A percentile compares a stretch with the other conserved stretches of the same genome.
phyloP scores from a whole-genome alignment of 2,113 vertebrate species.

The Misgurnus mizolepis region DNA sequence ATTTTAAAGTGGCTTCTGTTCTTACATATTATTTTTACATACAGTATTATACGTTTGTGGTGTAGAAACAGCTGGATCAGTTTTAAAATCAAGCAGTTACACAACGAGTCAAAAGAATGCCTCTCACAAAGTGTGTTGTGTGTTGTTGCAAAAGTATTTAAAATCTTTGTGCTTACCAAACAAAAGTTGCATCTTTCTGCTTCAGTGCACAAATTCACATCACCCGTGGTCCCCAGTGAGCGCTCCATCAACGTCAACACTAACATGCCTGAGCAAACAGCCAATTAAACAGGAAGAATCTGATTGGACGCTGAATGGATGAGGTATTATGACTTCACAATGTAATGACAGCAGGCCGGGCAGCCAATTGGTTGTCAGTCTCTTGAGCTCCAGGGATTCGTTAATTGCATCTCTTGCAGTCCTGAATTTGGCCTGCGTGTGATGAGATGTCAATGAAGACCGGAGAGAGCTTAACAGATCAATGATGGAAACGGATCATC shows the following conservation, averaged over 20 bases:
- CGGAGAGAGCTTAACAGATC: slow-evolving; percentile 68
- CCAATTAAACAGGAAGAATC: slow-evolving; percentile 70
- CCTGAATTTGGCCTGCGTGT: slow-evolving; percentile 57
- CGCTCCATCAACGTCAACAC: slow-evolving; percentile 64
- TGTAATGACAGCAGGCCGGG: slow-evolving; percentile 61
- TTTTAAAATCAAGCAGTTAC: too few relatives aligned
- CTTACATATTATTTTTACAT: too few relatives aligned
- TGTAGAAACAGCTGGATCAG: too few relatives aligned
- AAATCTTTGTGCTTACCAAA: too few relatives aligned
- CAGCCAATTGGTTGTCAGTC: slow-evolving; percentile 68
- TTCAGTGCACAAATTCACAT: slow-evolving; percentile 60
- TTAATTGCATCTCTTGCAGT: slow-evolving; percentile 76
- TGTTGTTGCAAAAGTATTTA: too few relatives aligned
- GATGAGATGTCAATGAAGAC: slow-evolving; percentile 73
- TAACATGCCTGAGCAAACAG: slow-evolving; percentile 66
- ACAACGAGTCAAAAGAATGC: too few relatives aligned
- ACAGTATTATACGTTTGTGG: too few relatives aligned
- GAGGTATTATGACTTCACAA: slow-evolving; percentile 68
- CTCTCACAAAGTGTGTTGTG: too few relatives aligned
- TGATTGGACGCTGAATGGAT: slow-evolving; percentile 70
- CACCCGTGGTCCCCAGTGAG: slow-evolving; percentile 66
- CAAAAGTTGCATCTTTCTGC: slow-evolving; percentile 19
- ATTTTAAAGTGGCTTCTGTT: too few relatives aligned
- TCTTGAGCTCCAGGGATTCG: slow-evolving; percentile 63
- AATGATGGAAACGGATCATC: slow-evolving; percentile 69